These are phyloP conservation scores for Ditula angustiorana DNA, from an alignment of 2,888 invertebrate species.

Conservation along the genomic window DNA sequence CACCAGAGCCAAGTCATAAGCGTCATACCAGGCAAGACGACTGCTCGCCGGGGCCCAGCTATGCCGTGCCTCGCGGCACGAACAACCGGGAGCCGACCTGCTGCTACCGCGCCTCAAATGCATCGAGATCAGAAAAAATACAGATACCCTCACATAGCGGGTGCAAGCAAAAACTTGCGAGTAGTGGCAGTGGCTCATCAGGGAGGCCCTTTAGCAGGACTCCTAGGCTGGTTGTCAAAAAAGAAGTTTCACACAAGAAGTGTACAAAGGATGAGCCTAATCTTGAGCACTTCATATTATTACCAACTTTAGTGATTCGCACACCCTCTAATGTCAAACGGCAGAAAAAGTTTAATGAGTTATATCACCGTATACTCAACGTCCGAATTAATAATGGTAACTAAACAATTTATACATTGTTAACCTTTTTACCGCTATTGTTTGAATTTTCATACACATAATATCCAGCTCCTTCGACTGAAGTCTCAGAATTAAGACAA, in stretches of 20 bases:
- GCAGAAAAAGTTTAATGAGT: slow-evolving; percentile 77
- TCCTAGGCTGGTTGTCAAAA: slow-evolving; percentile 70
- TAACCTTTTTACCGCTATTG: no score
- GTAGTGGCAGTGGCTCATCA: slow-evolving; percentile 59
- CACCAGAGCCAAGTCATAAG: slow-evolving; percentile 52
- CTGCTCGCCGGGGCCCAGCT: slow-evolving; percentile 70
- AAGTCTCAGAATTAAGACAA: no score
- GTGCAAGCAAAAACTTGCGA: slow-evolving; percentile 49
- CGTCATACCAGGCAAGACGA: slow-evolving; percentile 58
- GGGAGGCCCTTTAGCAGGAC: slow-evolving; percentile 52
- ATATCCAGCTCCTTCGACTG: no score
- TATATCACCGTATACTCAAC: slow-evolving; percentile 76
- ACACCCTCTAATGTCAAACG: slow-evolving; percentile 77
- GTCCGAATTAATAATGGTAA: slow-evolving; percentile 65
- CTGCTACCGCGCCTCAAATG: slow-evolving; percentile 66
- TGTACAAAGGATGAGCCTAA: slow-evolving; percentile 65
- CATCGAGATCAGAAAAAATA: slow-evolving; percentile 50
- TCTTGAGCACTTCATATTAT: slow-evolving; percentile 73
- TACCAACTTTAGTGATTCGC: slow-evolving; percentile 75
- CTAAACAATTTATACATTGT: no score
- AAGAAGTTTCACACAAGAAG: slow-evolving; percentile 64
- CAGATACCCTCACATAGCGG: slow-evolving; percentile 34
- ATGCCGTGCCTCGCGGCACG: slow-evolving; percentile 53
- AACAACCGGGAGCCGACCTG: slow-evolving; percentile 63
- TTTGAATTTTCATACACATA: no score